phyloP scores from a whole-genome alignment of 2,888 invertebrate species.

The Dromius quadrimaculatus region DNA sequence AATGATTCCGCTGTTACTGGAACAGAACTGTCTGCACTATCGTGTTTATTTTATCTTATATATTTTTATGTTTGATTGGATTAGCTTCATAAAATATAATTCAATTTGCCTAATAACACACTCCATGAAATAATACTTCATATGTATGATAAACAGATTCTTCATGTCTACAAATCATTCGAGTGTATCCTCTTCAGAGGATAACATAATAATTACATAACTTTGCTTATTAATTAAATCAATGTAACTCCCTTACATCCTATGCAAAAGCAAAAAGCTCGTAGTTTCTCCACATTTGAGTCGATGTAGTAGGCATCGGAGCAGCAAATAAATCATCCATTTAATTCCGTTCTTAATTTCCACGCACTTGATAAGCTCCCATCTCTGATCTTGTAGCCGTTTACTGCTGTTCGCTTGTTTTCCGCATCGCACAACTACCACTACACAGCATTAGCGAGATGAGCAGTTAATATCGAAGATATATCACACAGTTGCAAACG shows the following conservation, averaged over 20 bases:
- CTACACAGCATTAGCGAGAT: conserved; percentile 43
- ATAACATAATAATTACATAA: no score
- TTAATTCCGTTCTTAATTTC: conserved; percentile 31
- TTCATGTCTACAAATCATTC: no score
- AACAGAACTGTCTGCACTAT: no score
- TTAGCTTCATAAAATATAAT: no score
- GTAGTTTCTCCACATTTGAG: background rate
- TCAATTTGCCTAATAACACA: no score
- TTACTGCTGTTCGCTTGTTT: background rate
- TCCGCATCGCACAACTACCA: background rate
- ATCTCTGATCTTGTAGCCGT: background rate
- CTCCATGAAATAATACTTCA: no score
- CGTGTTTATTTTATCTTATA: no score
- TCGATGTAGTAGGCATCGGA: background rate
- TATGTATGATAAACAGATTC: no score
- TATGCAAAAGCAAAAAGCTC: background rate
- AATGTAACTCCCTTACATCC: background rate
- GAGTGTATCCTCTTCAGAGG: no score
- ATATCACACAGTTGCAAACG: conserved; percentile 29
- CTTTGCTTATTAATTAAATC: background rate
- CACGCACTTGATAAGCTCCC: conserved; percentile 21
- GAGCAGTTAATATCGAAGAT: conserved; percentile 49
- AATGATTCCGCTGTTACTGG: no score
- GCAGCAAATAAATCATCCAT: conserved; percentile 33
- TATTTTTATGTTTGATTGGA: no score